Percentiles rank a stretch among this genome's conserved stretches.
Evolutionary conservation across 2,888 invertebrate species (phyloP).

Genomic region (Schrankia costaestrigalis): DNA sequence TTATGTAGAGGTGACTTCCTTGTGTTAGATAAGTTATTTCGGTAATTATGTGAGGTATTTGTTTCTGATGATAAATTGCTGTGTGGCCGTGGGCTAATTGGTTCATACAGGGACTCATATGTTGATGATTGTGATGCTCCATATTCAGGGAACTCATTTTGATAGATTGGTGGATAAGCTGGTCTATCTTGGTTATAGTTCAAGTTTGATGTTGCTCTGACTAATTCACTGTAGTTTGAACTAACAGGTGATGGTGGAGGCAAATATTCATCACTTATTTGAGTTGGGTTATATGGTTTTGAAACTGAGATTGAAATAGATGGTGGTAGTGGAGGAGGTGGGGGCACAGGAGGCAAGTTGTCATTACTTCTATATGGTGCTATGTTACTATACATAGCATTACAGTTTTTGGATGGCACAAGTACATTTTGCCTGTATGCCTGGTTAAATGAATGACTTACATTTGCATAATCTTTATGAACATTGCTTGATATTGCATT

Average conservation of each 20-base stretch:
- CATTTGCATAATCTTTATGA: conserved; percentile 62
- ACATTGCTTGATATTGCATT: conserved; percentile 38
- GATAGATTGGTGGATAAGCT: conserved; percentile 87
- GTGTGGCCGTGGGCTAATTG: conserved; percentile 91
- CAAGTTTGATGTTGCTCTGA: conserved; percentile 87
- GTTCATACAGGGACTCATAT: conserved; percentile 95
- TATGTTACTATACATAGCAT: conserved; percentile 82
- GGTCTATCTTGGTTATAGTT: conserved; percentile 73
- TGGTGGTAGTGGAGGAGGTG: conserved; percentile 78
- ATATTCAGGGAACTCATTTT: conserved; percentile 72
- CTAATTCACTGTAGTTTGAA: conserved; percentile 93
- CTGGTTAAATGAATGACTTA: conserved; percentile 46
- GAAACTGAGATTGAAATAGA: conserved; percentile 36
- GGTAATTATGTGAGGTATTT: conserved; percentile 40
- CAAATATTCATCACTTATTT: conserved; percentile 83
- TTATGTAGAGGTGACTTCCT: conserved; percentile 76
- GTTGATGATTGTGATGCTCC: conserved; percentile 74
- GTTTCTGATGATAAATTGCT: conserved; percentile 53
- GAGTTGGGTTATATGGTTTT: conserved; percentile 51
- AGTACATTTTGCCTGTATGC: conserved; percentile 39
- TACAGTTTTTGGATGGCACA: conserved; percentile 44
- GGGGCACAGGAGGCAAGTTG: conserved; percentile 79
- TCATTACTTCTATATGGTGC: conserved; percentile 48
- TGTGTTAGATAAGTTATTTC: conserved; percentile 36
- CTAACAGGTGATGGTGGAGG: conserved; percentile 95